Percentiles rank a stretch among this genome's conserved stretches.
Evolutionary conservation across 2,113 vertebrate species (phyloP).

Genomic region (Epinephelus fuscoguttatus): DNA sequence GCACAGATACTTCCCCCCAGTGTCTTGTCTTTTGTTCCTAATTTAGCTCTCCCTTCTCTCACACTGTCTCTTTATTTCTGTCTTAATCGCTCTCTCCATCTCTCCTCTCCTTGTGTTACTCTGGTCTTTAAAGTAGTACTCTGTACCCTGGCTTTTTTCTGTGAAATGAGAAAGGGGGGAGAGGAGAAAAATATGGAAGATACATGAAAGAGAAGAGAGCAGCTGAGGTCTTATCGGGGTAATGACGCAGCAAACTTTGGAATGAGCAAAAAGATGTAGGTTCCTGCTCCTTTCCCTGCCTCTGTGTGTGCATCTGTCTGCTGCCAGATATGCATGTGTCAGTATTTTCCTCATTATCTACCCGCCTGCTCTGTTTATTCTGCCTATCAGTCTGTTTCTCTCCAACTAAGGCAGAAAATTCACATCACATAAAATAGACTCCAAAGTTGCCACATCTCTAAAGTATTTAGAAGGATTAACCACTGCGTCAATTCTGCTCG

Average conservation of each 20-base stretch:
- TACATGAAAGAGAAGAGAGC: slow-evolving; percentile 1
- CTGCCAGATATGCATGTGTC: slow-evolving; percentile 12
- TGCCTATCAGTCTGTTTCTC: neutral
- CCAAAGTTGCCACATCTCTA: slow-evolving; percentile 11
- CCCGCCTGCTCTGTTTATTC: slow-evolving; percentile 3
- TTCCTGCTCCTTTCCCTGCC: neutral
- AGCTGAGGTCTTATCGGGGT: slow-evolving; percentile 7
- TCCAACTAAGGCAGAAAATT: neutral
- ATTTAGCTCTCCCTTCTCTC: slow-evolving; percentile 46
- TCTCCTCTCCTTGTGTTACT: neutral
- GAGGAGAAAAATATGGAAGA: neutral
- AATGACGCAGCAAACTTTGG: slow-evolving; percentile 26
- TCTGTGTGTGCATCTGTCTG: neutral
- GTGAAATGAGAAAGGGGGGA: neutral
- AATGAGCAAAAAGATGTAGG: slow-evolving; percentile 15
- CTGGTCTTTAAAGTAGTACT: neutral
- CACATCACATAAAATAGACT: neutral
- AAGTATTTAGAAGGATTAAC: slow-evolving; percentile 44
- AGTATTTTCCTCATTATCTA: slow-evolving; percentile 7
- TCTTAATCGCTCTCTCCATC: slow-evolving; percentile 13
- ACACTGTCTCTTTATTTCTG: slow-evolving; percentile 25
- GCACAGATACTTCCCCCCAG: slow-evolving; percentile 3
- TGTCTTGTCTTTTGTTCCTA: slow-evolving; percentile 55
- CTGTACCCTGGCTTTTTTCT: neutral
- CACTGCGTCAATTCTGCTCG: slow-evolving; percentile 20